Evolutionary conservation across 2,797 vertebrate species (phyloP).

Genomic region (Ceyx erithaca): DNA sequence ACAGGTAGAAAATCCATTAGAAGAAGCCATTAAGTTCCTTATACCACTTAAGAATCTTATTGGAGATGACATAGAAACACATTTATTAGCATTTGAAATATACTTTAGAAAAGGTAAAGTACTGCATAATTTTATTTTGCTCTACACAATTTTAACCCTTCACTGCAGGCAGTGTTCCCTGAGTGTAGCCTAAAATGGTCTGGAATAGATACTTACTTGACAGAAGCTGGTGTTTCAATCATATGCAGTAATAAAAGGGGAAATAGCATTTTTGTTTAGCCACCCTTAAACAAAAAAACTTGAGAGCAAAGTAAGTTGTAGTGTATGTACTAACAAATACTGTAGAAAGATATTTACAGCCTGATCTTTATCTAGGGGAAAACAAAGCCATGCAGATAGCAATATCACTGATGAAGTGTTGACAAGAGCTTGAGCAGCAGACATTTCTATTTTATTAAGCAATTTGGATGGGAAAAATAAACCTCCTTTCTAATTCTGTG

Average conservation of each 20-base stretch:
- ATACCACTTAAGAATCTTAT: constrained; percentile 82
- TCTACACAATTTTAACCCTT: not conserved
- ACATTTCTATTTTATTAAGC: not conserved
- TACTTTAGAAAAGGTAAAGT: constrained; percentile 85
- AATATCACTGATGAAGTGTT: not conserved
- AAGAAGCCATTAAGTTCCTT: constrained; percentile 85
- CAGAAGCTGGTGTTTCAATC: not conserved
- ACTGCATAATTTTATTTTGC: not conserved
- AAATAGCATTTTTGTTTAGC: not conserved
- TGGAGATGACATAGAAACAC: constrained; percentile 81
- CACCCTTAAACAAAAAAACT: not conserved
- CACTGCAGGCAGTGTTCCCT: not conserved
- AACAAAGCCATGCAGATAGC: not conserved
- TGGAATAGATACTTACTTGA: not conserved
- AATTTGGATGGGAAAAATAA: not conserved
- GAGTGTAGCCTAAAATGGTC: not conserved
- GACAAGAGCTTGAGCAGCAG: not conserved
- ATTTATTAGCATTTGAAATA: constrained; percentile 85
- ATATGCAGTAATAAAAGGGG: not conserved
- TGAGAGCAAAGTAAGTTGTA: not conserved
- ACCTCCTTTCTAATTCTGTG: not conserved
- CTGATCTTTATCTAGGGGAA: not conserved
- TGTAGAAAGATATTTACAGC: not conserved
- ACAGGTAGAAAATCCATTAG: constrained; percentile 83
- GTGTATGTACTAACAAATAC: not conserved